Percentiles rank a stretch among this genome's conserved stretches.
Conservation (phyloP, 2,888 invertebrate species). For the Leptinotarsa juncta region DNA sequence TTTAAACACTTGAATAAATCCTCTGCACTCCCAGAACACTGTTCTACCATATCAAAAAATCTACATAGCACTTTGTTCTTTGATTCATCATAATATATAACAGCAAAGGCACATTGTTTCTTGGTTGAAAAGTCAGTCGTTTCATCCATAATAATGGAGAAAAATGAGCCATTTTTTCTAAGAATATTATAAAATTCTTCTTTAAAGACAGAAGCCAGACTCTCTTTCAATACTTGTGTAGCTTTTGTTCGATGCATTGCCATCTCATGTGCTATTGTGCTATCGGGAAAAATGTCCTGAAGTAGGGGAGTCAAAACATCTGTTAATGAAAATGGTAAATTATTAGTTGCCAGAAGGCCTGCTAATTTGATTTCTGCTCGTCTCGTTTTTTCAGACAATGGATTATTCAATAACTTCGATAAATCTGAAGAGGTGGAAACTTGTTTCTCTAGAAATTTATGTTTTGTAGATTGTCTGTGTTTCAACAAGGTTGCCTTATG, state of each 20-base stretch:
- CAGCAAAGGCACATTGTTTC: no score
- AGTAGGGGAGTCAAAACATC: conserved; percentile 39
- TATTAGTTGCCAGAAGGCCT: conserved; percentile 36
- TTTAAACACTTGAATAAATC: conserved; percentile 38
- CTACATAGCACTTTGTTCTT: not conserved
- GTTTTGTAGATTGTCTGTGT: conserved; percentile 7
- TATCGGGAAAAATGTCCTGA: conserved; percentile 34
- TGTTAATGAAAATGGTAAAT: conserved; percentile 37
- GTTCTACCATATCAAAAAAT: conserved; percentile 50
- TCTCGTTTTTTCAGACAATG: not conserved
- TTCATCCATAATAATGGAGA: conserved; percentile 31
- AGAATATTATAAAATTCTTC: conserved; percentile 14
- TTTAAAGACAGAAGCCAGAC: conserved; percentile 21
- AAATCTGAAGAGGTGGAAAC: not conserved
- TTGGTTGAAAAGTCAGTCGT: conserved; percentile 34
- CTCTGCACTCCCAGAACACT: conserved; percentile 40
- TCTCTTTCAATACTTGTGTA: conserved; percentile 21
- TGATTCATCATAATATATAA: no score
- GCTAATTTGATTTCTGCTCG: conserved; percentile 31
- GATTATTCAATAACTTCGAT: conserved; percentile 8
- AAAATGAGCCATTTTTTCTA: not conserved
- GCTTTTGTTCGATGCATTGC: conserved; percentile 26
- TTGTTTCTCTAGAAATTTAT: conserved; percentile 10
- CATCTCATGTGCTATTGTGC: conserved; percentile 34
- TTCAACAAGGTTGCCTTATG: not conserved